Percentiles rank a stretch among this genome's conserved stretches.
Evolutionary conservation across 2,797 vertebrate genomes (phyloP).

Genomic region (Myiothlypis coronata): DNA sequence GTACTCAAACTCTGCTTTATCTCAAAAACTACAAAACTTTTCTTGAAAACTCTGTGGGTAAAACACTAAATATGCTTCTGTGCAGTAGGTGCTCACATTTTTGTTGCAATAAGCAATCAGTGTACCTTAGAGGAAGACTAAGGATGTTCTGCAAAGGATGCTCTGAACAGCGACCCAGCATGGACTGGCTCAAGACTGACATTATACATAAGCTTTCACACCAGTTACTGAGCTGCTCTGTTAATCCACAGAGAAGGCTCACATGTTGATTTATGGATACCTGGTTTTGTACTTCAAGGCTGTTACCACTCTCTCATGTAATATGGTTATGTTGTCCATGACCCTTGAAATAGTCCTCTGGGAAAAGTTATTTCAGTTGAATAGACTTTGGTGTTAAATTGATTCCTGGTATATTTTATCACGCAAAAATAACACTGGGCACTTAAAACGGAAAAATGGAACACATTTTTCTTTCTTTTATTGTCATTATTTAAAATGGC

Average conservation of each 20-base stretch:
- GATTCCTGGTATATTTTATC: not conserved
- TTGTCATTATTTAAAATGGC: not conserved
- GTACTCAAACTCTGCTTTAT: not conserved
- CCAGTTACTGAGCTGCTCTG: not conserved
- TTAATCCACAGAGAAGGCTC: not conserved
- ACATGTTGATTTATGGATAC: not conserved
- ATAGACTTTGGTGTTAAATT: not conserved
- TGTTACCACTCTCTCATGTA: not conserved
- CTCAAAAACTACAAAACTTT: not conserved
- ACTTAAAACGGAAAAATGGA: not conserved
- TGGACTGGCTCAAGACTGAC: not conserved
- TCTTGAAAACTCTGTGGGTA: not conserved
- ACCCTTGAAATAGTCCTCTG: not conserved
- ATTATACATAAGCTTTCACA: not conserved
- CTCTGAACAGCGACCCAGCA: not conserved
- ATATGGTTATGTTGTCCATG: not conserved
- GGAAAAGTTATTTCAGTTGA: not conserved
- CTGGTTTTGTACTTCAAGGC: not conserved
- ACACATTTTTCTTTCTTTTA: not conserved
- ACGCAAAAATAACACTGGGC: not conserved
- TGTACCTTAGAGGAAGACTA: not conserved
- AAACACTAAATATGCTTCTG: not conserved
- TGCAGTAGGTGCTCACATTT: not conserved
- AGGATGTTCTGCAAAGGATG: not conserved
- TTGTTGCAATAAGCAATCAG: not conserved